Conservation (phyloP, 2,888 invertebrate genomes). For the Drosophila tripunctata region DNA sequence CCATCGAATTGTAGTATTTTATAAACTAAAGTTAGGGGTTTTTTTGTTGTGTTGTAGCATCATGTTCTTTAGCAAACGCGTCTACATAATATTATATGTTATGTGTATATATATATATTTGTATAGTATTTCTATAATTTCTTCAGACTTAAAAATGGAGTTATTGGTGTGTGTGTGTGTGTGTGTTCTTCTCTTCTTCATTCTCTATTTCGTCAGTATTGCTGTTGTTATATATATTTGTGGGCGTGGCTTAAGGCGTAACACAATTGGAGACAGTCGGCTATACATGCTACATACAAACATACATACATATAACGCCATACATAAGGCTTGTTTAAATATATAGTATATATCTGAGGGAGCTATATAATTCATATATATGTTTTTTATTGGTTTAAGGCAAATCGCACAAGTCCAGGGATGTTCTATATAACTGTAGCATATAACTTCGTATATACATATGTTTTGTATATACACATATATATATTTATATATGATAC, state of each 20-base stretch:
- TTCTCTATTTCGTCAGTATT: not conserved
- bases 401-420: constrained; percentile 62
- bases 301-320: constrained; percentile 20
- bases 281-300: constrained; percentile 11
- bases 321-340: constrained; percentile 15
- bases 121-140: constrained; percentile 47
- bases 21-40: constrained; percentile 21
- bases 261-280: constrained; percentile 45
- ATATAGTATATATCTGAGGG: not conserved
- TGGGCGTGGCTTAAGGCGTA: constrained; percentile 44
- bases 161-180: constrained; percentile 50
- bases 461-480: too few species aligned
- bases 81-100: constrained; percentile 25
- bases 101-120: constrained; percentile 21
- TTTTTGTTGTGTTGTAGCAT: not conserved
- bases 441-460: not conserved
- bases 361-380: not conserved
- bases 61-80: constrained; percentile 11
- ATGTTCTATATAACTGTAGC: constrained; percentile 16
- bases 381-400: constrained; percentile 49
- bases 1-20: constrained; percentile 11
- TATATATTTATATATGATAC: not conserved
- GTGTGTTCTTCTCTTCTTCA: constrained; percentile 7
- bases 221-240: constrained; percentile 5
- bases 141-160: constrained; percentile 71